Evolutionary conservation across 2,113 vertebrate species (phyloP).

Genomic region (Rhynchomys soricoides): DNA sequence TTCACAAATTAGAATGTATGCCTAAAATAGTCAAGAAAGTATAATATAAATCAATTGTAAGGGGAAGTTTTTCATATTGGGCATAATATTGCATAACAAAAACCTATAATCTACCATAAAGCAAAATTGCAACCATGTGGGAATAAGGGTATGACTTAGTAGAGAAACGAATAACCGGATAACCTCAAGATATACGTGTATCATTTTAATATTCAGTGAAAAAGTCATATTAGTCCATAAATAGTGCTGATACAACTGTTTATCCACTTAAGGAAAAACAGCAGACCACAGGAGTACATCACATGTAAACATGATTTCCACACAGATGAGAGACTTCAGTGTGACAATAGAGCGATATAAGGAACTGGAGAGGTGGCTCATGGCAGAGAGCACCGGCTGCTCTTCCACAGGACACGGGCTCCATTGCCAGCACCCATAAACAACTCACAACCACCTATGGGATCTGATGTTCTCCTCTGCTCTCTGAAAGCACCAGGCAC

Average conservation of each 20-base stretch:
- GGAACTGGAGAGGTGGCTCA: too few species aligned
- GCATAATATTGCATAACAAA: constrained; percentile 4
- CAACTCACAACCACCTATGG: not conserved
- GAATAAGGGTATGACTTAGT: not conserved
- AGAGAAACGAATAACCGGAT: not conserved
- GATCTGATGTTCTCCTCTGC: not conserved
- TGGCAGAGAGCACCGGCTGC: not conserved
- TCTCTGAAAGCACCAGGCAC: not conserved
- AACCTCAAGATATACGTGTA: not conserved
- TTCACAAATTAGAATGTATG: constrained; percentile 34
- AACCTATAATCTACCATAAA: not conserved
- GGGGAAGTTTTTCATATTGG: not conserved
- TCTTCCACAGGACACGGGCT: not conserved
- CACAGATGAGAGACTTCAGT: constrained; percentile 7
- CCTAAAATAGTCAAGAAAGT: constrained; percentile 7
- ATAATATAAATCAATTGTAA: not conserved
- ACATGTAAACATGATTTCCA: not conserved
- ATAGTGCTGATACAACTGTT: not conserved
- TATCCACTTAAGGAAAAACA: not conserved
- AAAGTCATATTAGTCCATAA: constrained; percentile 6
- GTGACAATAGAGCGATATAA: too few species aligned
- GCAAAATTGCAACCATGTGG: not conserved
- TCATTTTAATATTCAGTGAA: not conserved
- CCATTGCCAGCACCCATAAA: not conserved
- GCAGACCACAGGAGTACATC: not conserved